Conservation (phyloP, 2,888 invertebrate genomes). For the Mactromeris polynyma region DNA sequence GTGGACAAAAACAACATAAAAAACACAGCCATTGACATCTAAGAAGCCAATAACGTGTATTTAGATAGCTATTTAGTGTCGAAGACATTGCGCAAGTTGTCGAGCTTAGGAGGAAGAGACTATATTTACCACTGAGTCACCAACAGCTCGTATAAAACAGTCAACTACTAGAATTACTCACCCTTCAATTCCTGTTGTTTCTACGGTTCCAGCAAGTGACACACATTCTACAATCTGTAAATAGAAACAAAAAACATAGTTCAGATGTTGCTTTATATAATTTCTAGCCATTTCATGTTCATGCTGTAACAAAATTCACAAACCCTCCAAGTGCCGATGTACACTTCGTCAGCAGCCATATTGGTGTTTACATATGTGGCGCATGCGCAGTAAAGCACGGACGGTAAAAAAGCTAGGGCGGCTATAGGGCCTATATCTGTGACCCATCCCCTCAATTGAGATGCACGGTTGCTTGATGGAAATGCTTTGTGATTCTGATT, state of each 20-base stretch:
- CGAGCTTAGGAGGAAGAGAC: neutral
- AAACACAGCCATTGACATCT: neutral
- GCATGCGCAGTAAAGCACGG: conserved; percentile 55
- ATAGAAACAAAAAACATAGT: conserved; percentile 53
- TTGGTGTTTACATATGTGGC: conserved; percentile 69
- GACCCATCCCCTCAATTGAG: too few species aligned
- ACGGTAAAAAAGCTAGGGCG: neutral
- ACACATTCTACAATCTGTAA: conserved; percentile 88
- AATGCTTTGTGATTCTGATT: too few species aligned
- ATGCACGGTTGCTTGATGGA: too few species aligned
- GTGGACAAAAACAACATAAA: neutral
- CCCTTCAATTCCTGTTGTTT: conserved; percentile 89
- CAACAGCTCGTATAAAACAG: neutral
- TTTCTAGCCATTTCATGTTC: neutral
- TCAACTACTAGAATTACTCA: conserved; percentile 76
- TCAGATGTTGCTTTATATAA: neutral
- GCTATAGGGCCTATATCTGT: too few species aligned
- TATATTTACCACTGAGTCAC: conserved; percentile 11
- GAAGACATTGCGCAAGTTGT: neutral
- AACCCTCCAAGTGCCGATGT: conserved; percentile 85
- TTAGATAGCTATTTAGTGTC: neutral
- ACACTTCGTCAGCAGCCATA: conserved; percentile 79
- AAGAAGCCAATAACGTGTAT: neutral
- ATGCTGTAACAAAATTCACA: conserved; percentile 28
- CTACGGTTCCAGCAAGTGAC: conserved; percentile 87